A percentile compares a stretch with the other conserved stretches of the same genome.
Conservation (phyloP, 2,113 vertebrate genomes). For the Neomonachus schauinslandi region DNA sequence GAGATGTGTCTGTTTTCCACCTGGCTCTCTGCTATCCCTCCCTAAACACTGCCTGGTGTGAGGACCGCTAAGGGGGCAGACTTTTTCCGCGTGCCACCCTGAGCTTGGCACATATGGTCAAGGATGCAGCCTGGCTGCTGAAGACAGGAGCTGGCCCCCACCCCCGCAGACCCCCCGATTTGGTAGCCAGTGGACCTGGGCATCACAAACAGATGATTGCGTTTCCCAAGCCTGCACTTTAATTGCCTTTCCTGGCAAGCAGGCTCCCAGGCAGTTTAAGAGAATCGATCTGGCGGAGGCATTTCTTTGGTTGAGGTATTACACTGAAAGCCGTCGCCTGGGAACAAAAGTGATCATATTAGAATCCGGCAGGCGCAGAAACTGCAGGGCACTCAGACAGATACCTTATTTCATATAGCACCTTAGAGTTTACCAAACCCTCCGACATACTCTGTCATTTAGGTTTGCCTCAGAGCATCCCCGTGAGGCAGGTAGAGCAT, state of each 20-base stretch:
- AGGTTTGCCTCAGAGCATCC: slow-evolving; percentile 7
- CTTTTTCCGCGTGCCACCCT: neutral
- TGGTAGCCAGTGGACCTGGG: neutral
- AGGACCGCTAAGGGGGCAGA: neutral
- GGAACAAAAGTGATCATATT: slow-evolving; percentile 49
- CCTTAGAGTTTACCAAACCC: slow-evolving; percentile 24
- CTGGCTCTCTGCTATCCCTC: slow-evolving; percentile 47
- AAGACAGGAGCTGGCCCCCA: neutral
- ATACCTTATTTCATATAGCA: slow-evolving; percentile 7
- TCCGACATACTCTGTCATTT: neutral
- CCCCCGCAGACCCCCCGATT: neutral
- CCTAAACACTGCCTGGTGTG: slow-evolving; percentile 10
- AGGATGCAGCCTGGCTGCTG: neutral
- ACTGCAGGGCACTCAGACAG: neutral
- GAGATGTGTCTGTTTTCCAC: slow-evolving; percentile 60
- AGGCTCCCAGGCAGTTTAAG: slow-evolving; percentile 32
- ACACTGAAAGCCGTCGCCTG: slow-evolving; percentile 23
- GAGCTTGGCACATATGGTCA: neutral
- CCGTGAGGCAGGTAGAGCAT: neutral
- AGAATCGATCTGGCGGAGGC: slow-evolving; percentile 36
- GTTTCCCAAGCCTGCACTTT: neutral
- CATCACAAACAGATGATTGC: slow-evolving; percentile 39
- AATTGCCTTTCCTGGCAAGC: slow-evolving; percentile 52
- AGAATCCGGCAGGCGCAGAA: slow-evolving; percentile 46
- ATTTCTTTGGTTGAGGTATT: slow-evolving; percentile 54